A percentile compares a stretch with the other conserved stretches of the same genome.
Conservation (phyloP, 2,888 invertebrate species). For the Tuta absoluta region DNA sequence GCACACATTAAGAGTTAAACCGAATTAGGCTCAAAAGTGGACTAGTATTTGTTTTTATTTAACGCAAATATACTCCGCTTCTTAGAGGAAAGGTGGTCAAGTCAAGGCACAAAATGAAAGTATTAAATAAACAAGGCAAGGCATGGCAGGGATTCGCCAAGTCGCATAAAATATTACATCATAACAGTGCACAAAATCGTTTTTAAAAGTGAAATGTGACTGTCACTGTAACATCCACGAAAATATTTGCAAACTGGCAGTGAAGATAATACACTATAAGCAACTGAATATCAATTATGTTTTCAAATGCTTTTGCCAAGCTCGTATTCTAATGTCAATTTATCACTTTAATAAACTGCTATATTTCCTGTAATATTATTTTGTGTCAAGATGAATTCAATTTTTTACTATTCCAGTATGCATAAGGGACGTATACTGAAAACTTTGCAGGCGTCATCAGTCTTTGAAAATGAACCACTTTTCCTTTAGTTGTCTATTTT, state of each 20-base stretch:
- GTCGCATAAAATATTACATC: background rate
- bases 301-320: too few species aligned
- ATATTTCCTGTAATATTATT: background rate
- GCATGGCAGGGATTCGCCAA: slow-evolving; percentile 1
- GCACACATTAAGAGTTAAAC: background rate
- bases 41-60: slow-evolving; percentile 1
- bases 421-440: too few species aligned
- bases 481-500: too few species aligned
- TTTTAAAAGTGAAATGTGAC: background rate
- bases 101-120: background rate
- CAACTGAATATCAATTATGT: too few species aligned
- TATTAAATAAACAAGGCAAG: background rate
- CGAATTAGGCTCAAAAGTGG: background rate
- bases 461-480: too few species aligned
- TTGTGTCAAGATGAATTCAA: background rate
- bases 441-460: too few species aligned
- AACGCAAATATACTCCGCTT: background rate
- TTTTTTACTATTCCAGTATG: background rate
- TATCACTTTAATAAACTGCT: too few species aligned
- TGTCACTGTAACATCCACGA: background rate
- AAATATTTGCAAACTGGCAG: background rate
- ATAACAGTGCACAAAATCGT: background rate
- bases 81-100: background rate
- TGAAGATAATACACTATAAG: too few species aligned
- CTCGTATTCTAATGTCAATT: too few species aligned